phyloP scores from a whole-genome alignment of 2,797 vertebrate genomes.

The Paratrypauchen microcephalus region DNA sequence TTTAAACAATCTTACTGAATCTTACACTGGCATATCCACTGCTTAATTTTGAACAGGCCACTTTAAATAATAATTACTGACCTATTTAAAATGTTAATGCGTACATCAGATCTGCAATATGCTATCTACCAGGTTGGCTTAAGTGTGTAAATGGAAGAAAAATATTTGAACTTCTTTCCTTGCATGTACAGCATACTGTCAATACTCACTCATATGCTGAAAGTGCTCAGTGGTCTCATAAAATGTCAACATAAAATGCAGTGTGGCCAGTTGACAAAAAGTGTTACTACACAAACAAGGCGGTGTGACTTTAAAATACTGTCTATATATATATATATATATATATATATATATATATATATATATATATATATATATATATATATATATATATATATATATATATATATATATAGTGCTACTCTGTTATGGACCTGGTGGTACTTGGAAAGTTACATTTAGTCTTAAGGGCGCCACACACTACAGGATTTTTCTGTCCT shows the following conservation, averaged over 20 bases:
- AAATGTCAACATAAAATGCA: background rate
- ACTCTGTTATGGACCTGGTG: too few species aligned
- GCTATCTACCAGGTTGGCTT: too few species aligned
- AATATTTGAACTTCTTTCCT: background rate
- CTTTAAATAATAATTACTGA: background rate
- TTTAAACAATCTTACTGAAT: background rate
- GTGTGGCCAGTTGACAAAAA: slow-evolving; percentile 1
- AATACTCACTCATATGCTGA: slow-evolving; percentile 12
- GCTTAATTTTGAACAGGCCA: background rate
- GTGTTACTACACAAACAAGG: background rate
- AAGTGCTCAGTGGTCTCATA: slow-evolving; percentile 15
- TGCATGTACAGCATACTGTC: background rate
- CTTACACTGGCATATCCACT: too few species aligned
- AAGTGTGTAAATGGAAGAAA: too few species aligned
- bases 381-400: too few species aligned
- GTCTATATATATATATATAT: too few species aligned
- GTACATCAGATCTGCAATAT: background rate
- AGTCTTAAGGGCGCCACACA: too few species aligned
- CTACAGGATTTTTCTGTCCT: too few species aligned
- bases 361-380: too few species aligned
- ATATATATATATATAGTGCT: too few species aligned
- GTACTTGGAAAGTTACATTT: too few species aligned
- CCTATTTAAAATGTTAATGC: background rate
- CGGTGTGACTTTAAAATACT: background rate
- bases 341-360: too few species aligned